A percentile compares a stretch with the other conserved stretches of the same genome.
Evolutionary conservation across 2,113 vertebrate genomes (phyloP).

Genomic region (Eptesicus fuscus): DNA sequence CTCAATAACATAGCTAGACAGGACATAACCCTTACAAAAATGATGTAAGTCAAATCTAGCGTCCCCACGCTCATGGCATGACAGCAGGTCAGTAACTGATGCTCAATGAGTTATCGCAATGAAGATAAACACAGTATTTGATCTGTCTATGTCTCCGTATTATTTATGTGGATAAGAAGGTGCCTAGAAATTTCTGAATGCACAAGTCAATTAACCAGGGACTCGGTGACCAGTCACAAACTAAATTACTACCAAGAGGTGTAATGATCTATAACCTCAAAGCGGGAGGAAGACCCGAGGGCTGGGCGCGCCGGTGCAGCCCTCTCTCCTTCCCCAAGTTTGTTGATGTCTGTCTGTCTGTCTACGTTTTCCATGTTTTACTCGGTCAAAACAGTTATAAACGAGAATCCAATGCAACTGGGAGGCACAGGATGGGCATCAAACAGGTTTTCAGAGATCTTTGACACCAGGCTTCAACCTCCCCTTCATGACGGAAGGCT

Average conservation of each 20-base stretch:
- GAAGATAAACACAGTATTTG: not conserved
- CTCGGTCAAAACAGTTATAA: not conserved
- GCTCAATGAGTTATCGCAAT: not conserved
- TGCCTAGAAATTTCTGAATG: not conserved
- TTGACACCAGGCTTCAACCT: not conserved
- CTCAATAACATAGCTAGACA: not conserved
- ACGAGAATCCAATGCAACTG: not conserved
- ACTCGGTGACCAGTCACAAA: not conserved
- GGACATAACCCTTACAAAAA: not conserved
- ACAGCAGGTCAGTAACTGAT: not conserved
- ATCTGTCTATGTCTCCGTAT: not conserved
- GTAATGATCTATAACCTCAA: not conserved
- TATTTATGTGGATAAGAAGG: not conserved
- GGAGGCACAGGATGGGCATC: not conserved
- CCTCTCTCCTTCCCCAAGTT: not conserved
- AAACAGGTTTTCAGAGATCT: not conserved
- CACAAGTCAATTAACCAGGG: not conserved
- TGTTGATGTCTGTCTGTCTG: not conserved
- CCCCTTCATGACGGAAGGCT: accelerated
- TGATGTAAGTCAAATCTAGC: not conserved
- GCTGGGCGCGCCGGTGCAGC: no score
- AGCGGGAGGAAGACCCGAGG: not conserved
- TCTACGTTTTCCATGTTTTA: not conserved
- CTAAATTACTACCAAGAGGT: not conserved
- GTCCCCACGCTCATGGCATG: not conserved